Base-by-base conservation (phyloP, 2,113 vertebrate genomes). In the Talpa occidentalis region DNA sequence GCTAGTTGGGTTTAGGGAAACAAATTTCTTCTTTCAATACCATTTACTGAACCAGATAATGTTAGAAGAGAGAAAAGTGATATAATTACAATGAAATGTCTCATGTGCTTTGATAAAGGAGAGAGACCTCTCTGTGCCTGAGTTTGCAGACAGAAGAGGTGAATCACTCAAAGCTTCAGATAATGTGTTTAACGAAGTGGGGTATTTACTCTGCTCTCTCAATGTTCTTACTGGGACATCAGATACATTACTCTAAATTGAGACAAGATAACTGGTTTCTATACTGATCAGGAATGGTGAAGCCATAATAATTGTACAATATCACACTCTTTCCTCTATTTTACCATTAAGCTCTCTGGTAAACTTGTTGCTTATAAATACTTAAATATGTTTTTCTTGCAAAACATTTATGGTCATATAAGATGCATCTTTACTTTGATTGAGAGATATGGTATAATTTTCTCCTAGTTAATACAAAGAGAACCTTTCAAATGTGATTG, bases 371-470 rank as follows among this genome's bases (percentile, higher is more conserved):
- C 6, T 74, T 67, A 66, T 35, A 86, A 90, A 56, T 79, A 3
- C 32, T 85, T 40, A 54, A 32, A 44, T 77, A 9, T 37, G 6
- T 95, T 93, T 86, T 26, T 73, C 30, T 78, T 60, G 72, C 78
- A 90, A 89, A 19, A 30, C 32, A 5, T 26, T 42, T 60, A 35
- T 30, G 28, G 22, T 74, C 59, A 42, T 59, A 15, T 44, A 37
- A 56, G 85, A 81, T 59, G 9, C 26, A 35, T 69, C 49, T 79
- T 88, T 52, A 32, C 8, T 26, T 10, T 62, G 28, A 66, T 6
- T 70, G 2, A 12, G 47, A 87, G 49, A 62, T 80, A 56, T 0
- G 2, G 21, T 76, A 28, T 77, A 32, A 42, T 91, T 83, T 96
- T 87, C 32, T 86, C 21, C 21, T 77, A 52, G 15, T 49, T 83